phyloP scores from a whole-genome alignment of 2,113 vertebrate genomes.

The Ameiurus melas region DNA sequence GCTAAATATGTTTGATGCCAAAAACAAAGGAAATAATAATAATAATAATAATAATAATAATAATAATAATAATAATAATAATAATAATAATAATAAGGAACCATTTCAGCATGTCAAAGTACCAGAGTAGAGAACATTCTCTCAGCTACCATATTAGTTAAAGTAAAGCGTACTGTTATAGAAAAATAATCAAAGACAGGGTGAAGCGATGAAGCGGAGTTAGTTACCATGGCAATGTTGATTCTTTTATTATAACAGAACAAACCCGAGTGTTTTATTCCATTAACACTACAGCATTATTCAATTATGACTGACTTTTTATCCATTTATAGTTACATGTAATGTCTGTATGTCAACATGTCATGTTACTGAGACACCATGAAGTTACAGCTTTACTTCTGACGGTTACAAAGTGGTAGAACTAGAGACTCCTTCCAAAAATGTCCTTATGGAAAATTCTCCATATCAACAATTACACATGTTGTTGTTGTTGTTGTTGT shows the following conservation, averaged over 20 bases:
- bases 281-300: background rate
- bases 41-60: too few relatives aligned
- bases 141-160: background rate
- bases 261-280: background rate
- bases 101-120: background rate
- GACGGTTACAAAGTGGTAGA: background rate
- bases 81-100: background rate
- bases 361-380: background rate
- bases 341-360: background rate
- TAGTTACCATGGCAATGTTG: background rate
- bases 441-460: background rate
- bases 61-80: too few relatives aligned
- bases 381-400: too few relatives aligned
- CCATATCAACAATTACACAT: background rate
- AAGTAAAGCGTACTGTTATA: background rate
- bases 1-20: background rate
- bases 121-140: constrained; percentile 12
- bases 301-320: background rate
- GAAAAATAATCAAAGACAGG: background rate
- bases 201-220: background rate
- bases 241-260: background rate
- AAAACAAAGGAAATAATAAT: background rate
- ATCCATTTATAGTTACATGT: background rate
- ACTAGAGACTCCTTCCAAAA: background rate
- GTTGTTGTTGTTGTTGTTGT: too few relatives aligned